Percentiles rank a stretch among this genome's conserved stretches.
phyloP scores from a whole-genome alignment of 1,140 invertebrate species.

The Danaus plexippus region DNA sequence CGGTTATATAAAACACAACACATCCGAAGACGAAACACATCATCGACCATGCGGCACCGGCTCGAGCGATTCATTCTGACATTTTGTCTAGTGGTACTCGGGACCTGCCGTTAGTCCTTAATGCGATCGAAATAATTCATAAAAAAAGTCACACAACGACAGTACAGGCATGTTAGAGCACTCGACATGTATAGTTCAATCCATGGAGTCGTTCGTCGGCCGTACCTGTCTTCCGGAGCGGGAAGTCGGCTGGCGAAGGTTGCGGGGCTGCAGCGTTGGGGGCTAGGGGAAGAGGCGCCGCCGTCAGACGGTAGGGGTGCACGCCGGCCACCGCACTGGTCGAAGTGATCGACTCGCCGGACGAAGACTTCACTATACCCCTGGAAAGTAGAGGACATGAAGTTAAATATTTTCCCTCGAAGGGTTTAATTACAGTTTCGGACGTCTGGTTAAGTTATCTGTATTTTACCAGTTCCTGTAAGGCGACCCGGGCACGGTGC shows the following conservation, averaged over 20 bases:
- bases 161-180: not conserved
- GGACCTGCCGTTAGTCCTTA: no score
- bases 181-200: no score
- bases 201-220: not conserved
- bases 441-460: no score
- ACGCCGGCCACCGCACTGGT: constrained; percentile 73
- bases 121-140: no score
- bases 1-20: constrained; percentile 3
- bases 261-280: constrained; percentile 79
- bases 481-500: constrained; percentile 77
- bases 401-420: no score
- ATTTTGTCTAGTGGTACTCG: no score
- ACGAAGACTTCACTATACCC: constrained; percentile 75
- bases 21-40: not conserved
- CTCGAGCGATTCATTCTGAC: no score
- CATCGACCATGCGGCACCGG: no score
- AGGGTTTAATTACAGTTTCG: no score
- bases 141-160: constrained; percentile 1
- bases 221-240: constrained; percentile 94
- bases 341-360: constrained; percentile 74
- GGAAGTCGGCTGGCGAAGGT: constrained; percentile 87
- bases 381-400: constrained; percentile 31
- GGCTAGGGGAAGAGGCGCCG: constrained; percentile 69
- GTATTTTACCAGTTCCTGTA: constrained; percentile 84
- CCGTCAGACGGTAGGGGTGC: constrained; percentile 77